Evolutionary conservation across 2,113 vertebrate genomes (phyloP).

Genomic region (Australoheros scitulus): DNA sequence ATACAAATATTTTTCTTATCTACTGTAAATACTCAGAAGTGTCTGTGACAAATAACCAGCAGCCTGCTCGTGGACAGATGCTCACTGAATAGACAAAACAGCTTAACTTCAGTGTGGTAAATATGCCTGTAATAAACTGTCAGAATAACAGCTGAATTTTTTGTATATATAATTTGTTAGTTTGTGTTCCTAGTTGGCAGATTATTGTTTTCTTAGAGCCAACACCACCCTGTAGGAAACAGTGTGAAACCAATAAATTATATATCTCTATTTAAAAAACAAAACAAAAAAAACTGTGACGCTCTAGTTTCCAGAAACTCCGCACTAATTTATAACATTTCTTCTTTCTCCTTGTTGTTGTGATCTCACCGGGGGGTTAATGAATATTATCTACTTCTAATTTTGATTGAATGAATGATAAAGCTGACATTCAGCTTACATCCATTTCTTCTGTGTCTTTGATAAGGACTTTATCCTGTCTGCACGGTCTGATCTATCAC

Average conservation of each 20-base stretch:
- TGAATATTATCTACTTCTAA: conserved; percentile 10
- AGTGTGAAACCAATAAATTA: background rate
- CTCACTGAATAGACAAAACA: conserved; percentile 1
- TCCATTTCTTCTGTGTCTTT: conserved; percentile 38
- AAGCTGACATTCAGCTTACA: conserved; percentile 30
- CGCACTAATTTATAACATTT: background rate
- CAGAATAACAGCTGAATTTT: background rate
- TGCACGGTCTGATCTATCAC: conserved; percentile 44
- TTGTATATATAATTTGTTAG: background rate
- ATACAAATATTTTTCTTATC: conserved; percentile 6
- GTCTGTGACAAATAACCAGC: conserved; percentile 3
- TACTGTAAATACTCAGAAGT: conserved; percentile 3
- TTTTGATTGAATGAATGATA: conserved; percentile 20
- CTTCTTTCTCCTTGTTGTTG: conserved; percentile 2
- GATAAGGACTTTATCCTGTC: conserved; percentile 50
- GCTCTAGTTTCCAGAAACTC: background rate
- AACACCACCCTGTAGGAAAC: background rate
- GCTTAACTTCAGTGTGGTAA: conserved; percentile 1
- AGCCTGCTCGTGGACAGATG: background rate
- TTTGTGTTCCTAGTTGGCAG: background rate
- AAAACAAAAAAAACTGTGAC: background rate
- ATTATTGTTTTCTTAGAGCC: background rate
- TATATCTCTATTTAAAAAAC: background rate
- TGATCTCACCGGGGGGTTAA: conserved; percentile 13
- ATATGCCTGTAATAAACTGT: background rate